Evolutionary conservation across 2,113 vertebrate genomes (phyloP).

Genomic region (Platysteira castanea): DNA sequence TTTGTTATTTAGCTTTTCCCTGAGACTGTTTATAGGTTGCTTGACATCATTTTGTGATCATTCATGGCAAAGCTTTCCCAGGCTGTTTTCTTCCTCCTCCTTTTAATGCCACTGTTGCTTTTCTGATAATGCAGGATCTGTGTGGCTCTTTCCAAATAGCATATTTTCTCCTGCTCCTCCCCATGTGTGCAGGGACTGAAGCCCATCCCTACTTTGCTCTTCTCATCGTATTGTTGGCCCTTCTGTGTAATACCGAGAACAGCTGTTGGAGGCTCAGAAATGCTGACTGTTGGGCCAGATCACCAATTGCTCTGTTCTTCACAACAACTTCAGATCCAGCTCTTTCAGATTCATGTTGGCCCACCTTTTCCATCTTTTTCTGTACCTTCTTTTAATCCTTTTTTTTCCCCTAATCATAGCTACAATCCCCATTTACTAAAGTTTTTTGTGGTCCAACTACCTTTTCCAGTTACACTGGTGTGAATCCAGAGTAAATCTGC

Average conservation of each 20-base stretch:
- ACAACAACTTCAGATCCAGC: background rate
- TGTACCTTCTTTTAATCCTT: background rate
- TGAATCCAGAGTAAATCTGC: slow-evolving; percentile 26
- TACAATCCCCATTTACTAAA: background rate
- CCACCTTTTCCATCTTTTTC: background rate
- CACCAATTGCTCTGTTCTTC: background rate
- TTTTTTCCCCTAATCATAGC: background rate
- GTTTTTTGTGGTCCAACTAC: background rate
- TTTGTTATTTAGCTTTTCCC: background rate
- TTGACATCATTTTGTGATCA: background rate
- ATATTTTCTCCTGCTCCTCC: background rate
- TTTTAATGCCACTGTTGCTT: background rate
- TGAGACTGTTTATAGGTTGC: background rate
- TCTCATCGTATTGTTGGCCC: background rate
- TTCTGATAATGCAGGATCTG: background rate
- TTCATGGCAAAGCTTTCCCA: background rate
- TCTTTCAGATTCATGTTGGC: background rate
- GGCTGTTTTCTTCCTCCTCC: background rate
- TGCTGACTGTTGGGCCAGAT: background rate
- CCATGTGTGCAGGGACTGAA: background rate
- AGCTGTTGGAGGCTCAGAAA: background rate
- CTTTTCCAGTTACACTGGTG: background rate
- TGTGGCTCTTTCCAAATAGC: background rate
- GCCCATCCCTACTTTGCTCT: background rate
- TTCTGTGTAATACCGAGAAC: background rate